phyloP scores from a whole-genome alignment of 2,888 invertebrate genomes.

The Heliconius ethilla region DNA sequence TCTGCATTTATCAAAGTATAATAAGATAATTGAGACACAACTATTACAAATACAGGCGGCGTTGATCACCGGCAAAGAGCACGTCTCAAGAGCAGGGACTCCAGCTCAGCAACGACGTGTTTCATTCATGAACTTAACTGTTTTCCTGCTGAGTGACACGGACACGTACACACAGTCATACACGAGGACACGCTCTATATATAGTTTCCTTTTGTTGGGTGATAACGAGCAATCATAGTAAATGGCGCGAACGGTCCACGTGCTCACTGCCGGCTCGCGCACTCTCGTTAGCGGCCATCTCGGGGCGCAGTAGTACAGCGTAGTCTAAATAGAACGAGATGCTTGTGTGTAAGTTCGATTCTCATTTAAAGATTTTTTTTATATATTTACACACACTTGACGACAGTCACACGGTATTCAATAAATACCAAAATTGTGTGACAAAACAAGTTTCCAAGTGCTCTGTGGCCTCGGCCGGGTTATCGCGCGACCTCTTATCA shows the following conservation, averaged over 20 bases:
- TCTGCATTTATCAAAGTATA: too few species aligned
- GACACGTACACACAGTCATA: background rate
- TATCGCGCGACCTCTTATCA: conserved; percentile 53
- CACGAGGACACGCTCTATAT: background rate
- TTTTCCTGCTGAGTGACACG: conserved; percentile 20
- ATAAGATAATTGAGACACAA: too few species aligned
- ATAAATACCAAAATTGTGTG: conserved; percentile 28
- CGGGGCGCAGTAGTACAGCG: background rate
- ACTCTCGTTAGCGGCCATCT: background rate
- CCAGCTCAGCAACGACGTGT: conserved; percentile 11
- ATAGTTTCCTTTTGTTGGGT: conserved; percentile 25
- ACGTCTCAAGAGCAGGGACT: too few species aligned
- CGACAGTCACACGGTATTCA: conserved; percentile 8
- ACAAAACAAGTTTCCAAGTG: conserved; percentile 26
- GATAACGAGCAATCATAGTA: conserved; percentile 32
- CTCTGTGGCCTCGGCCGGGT: conserved; percentile 48
- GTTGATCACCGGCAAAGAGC: too few species aligned
- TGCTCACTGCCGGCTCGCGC: background rate
- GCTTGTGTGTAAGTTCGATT: background rate
- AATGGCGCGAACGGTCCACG: conserved; percentile 11
- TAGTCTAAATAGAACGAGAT: background rate
- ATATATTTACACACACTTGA: too few species aligned
- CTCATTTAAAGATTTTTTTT: background rate
- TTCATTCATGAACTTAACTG: conserved; percentile 38
- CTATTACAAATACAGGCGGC: too few species aligned